Evolutionary conservation across 2,797 vertebrate genomes (phyloP), one percentile per base, ranked within the genome.

Genomic region (Uromys caudimaculatus): DNA sequence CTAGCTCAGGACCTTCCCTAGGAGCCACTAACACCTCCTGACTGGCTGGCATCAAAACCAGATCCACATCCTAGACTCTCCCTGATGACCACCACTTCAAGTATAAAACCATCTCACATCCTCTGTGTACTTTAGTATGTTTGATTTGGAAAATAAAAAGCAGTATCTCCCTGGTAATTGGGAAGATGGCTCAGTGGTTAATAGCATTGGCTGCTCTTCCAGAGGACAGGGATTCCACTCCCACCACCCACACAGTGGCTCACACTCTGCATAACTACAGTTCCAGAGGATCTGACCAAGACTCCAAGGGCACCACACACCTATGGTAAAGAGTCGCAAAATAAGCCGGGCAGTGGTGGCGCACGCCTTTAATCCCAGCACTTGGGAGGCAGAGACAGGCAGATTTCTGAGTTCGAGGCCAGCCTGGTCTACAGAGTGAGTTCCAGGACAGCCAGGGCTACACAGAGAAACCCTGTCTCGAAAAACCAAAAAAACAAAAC

Each of bases 111-210:
- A 8, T 38, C 58, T 90, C 83, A 71, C 47, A 4, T 35, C 69
- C 73, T n/a, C 1, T 2, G 64, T 83, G 23, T 44, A 7, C 38
- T 69, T 94, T 21, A 77, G 9, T 52, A 9, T 38, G 82, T 95
- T 64, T 88, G 50, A 6, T 79, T 83, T 89, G 62, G 78, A 87
- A 97, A 95, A 94, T 47, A 67, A 62, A 67, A 86, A 71, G 29
- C 1, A 32, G 82, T 35, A 47, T 84, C 81, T 47, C 58, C 41
- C 81, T 47, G 58, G 47, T 41, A 64, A 23, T 1, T n/a, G 60
- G 19, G 32, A n/a, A 67, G 41, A n/a, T 35, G 10, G 38, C 23
- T 85, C 47, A 2, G 19, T 24, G 32, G 44, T 14, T 67, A 50
- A 50, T 19, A 67, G 83, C 32, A 14, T 7, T 67, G 81, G 81